Conservation (phyloP, 2,888 invertebrate genomes). For the Quadroppia sp. region DNA sequence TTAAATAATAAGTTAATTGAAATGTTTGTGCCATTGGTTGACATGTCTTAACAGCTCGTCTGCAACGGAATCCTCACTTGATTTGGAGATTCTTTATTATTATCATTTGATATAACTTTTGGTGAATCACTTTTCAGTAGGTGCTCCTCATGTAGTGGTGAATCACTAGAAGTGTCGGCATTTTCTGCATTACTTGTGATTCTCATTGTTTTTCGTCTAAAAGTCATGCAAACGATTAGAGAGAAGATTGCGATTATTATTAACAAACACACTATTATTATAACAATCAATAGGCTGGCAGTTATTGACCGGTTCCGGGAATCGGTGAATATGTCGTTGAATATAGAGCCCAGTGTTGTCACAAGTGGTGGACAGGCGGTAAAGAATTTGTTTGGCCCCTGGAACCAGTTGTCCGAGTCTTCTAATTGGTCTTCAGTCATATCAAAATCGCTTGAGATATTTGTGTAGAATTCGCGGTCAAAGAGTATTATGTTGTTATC, state of each 20-base stretch:
- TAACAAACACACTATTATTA: not conserved
- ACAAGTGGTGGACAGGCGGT: not conserved
- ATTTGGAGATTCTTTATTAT: constrained; percentile 28
- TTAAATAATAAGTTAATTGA: constrained; percentile 2
- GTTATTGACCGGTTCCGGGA: not conserved
- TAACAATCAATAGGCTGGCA: not conserved
- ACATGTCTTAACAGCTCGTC: constrained; percentile 14
- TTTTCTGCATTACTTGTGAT: constrained; percentile 5
- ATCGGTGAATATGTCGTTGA: not conserved
- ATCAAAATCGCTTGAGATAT: not conserved
- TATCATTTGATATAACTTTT: not conserved
- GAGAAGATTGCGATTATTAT: not conserved
- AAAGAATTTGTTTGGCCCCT: not conserved
- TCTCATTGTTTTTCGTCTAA: constrained; percentile 26
- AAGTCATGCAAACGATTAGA: constrained; percentile 24
- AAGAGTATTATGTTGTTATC: constrained; percentile 1
- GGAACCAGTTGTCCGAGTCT: constrained; percentile 17
- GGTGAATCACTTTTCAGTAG: constrained; percentile 17
- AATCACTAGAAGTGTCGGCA: constrained; percentile 17
- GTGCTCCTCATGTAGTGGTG: constrained; percentile 28
- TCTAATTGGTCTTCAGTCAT: not conserved
- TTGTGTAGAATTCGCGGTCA: constrained; percentile 22
- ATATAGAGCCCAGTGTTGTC: not conserved
- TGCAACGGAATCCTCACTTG: constrained; percentile 33
- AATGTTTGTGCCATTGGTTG: not conserved